A percentile compares a stretch with the other conserved stretches of the same genome.
These are phyloP conservation scores for Conomelus anceps DNA, from an alignment of 2,888 invertebrate genomes.

Conservation along the genomic window DNA sequence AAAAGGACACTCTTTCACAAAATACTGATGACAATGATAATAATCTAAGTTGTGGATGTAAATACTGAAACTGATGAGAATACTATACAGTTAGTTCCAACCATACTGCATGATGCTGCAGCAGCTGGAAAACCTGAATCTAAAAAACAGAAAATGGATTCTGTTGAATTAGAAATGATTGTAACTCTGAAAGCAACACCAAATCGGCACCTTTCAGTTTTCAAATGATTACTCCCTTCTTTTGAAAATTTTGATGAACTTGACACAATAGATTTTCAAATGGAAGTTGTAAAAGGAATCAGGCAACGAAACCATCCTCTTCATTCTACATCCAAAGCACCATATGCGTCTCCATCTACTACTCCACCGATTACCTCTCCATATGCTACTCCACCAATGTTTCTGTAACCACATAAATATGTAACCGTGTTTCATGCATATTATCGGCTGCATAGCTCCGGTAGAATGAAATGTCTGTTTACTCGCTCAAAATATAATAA, in stretches of 20 bases:
- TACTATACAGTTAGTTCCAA: neutral
- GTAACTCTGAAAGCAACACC: constrained; percentile 24
- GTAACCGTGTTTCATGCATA: too few relatives aligned
- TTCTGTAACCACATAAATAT: too few relatives aligned
- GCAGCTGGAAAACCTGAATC: neutral
- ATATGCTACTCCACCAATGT: neutral
- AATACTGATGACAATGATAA: too few relatives aligned
- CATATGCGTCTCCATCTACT: neutral
- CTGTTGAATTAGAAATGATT: constrained; percentile 26
- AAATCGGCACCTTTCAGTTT: constrained; percentile 26
- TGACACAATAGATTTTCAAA: constrained; percentile 28
- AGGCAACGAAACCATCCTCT: neutral
- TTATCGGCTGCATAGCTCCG: too few relatives aligned
- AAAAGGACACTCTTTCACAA: too few relatives aligned
- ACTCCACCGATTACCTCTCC: neutral
- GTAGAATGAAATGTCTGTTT: too few relatives aligned
- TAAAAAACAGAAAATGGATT: neutral
- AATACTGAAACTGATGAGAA: neutral
- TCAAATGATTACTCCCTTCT: constrained; percentile 27
- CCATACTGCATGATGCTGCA: neutral
- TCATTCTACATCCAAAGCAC: neutral
- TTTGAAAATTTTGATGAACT: constrained; percentile 26
- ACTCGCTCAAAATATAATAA: too few relatives aligned
- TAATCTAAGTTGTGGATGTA: too few relatives aligned
- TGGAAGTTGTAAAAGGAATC: constrained; percentile 24